Percentiles rank a stretch among this genome's conserved stretches.
Conservation (phyloP, 2,113 vertebrate species). For the Lepisosteus oculatus region DNA sequence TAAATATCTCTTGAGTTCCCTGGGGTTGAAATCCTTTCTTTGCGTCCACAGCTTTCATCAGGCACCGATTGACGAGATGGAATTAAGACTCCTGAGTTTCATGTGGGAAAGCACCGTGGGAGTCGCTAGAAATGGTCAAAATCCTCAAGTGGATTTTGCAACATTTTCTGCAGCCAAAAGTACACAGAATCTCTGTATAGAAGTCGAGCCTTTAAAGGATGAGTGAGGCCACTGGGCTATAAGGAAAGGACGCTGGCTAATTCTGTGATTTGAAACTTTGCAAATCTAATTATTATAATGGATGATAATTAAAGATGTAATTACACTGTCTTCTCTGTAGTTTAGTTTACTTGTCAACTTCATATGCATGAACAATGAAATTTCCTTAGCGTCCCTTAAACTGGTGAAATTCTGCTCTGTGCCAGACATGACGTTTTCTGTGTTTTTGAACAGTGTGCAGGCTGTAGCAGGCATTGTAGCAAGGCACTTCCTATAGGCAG, state of each 20-base stretch:
- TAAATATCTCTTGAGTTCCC: slow-evolving; percentile 8
- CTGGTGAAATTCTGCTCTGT: too few relatives aligned
- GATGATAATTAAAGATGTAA: too few relatives aligned
- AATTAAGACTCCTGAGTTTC: slow-evolving; percentile 4
- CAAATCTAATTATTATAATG: background rate
- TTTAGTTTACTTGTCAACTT: too few relatives aligned
- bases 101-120: background rate
- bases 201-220: slow-evolving; percentile 2
- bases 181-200: background rate
- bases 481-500: too few relatives aligned
- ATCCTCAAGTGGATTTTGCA: background rate
- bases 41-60: background rate
- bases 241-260: background rate
- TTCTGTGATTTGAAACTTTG: background rate
- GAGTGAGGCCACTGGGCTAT: background rate
- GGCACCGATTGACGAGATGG: slow-evolving; percentile 17
- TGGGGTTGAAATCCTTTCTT: background rate
- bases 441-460: too few relatives aligned
- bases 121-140: background rate
- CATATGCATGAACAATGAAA: too few relatives aligned
- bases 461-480: too few relatives aligned
- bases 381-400: too few relatives aligned
- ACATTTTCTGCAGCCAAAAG: background rate
- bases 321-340: too few relatives aligned
- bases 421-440: too few relatives aligned